Percentiles rank a stretch among this genome's conserved stretches.
These are phyloP conservation scores for Pseudopodoces humilis DNA, from an alignment of 2,113 vertebrate species.

Conservation along the genomic window DNA sequence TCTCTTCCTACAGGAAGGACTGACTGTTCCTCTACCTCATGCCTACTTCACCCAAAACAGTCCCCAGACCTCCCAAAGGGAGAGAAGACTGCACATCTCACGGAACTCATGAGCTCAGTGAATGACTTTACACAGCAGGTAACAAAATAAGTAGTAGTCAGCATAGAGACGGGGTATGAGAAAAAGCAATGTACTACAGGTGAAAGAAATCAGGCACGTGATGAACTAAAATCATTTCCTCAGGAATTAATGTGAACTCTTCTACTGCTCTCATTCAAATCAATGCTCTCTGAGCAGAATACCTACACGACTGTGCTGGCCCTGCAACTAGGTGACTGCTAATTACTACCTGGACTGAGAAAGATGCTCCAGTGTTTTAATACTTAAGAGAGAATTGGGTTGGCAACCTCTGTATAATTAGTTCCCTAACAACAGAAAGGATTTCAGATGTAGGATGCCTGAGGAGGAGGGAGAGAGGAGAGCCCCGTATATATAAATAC, in stretches of 20 bases:
- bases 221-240: not conserved
- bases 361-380: not conserved
- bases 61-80: not conserved
- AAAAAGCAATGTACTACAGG: not conserved
- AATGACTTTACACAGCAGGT: not conserved
- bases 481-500: too few relatives aligned
- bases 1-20: not conserved
- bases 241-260: not conserved
- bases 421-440: constrained; percentile 1
- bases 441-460: not conserved
- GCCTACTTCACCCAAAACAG: not conserved
- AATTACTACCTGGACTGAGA: constrained; percentile 9
- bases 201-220: not conserved
- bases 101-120: not conserved
- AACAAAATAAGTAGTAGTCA: not conserved
- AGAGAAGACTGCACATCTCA: not conserved
- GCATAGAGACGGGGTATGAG: not conserved
- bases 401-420: constrained; percentile 2
- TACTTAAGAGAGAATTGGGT: not conserved
- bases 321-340: not conserved
- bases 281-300: not conserved
- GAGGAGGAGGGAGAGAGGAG: not conserved
- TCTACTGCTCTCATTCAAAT: not conserved
- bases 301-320: not conserved
- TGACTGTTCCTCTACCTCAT: not conserved